A percentile compares a stretch with the other conserved stretches of the same genome.
phyloP scores from a whole-genome alignment of 2,797 vertebrate species.

The Coracias cyanogaster region DNA sequence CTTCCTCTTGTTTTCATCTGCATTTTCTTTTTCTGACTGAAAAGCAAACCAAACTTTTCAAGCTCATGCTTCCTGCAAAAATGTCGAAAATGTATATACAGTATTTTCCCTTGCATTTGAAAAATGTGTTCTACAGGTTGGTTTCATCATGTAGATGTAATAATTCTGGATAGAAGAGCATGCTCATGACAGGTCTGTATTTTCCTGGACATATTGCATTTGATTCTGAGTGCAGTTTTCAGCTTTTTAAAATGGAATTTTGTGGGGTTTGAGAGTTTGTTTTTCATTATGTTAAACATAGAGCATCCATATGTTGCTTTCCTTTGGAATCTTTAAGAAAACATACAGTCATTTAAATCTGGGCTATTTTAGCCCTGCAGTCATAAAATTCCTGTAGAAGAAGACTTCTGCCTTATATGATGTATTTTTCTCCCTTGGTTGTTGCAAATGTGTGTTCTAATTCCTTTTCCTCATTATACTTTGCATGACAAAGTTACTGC shows the following conservation, averaged over 20 bases:
- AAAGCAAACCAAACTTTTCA: neutral
- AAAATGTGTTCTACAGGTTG: neutral
- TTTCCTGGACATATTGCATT: conserved; percentile 64
- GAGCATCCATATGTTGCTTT: conserved; percentile 73
- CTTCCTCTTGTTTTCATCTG: neutral
- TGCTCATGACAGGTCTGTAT: neutral
- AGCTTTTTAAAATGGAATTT: conserved; percentile 57
- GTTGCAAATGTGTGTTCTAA: neutral
- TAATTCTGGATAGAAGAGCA: conserved; percentile 16
- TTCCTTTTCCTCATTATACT: neutral
- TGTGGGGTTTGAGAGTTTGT: conserved; percentile 61
- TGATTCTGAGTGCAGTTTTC: conserved; percentile 45
- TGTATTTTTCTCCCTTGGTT: neutral
- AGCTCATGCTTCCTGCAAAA: neutral
- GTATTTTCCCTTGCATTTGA: neutral
- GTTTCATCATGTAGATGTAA: conserved; percentile 15
- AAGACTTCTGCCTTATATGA: conserved; percentile 12
- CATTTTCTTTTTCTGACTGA: neutral
- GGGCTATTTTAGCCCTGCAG: conserved; percentile 53
- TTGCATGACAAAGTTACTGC: neutral
- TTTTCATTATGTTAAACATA: conserved; percentile 74
- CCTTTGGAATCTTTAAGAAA: conserved; percentile 64
- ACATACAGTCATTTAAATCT: conserved; percentile 64
- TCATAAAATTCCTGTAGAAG: conserved; percentile 43
- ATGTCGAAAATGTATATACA: neutral